Evolutionary conservation across 1,140 invertebrate species (phyloP).

Genomic region (Eciton burchellii): DNA sequence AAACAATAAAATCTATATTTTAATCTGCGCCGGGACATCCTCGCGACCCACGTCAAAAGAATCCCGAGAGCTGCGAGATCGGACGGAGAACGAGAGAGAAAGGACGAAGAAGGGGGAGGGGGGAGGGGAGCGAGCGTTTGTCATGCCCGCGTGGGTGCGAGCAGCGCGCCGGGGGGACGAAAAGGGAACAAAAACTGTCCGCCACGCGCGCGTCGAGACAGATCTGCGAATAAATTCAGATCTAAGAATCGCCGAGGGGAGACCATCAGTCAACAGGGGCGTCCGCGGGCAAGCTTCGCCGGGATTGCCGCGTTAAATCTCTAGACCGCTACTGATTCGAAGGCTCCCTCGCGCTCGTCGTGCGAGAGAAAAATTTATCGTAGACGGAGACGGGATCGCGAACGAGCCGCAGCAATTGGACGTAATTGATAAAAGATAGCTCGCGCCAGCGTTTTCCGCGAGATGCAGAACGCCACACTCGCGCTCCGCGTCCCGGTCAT

Average conservation of each 20-base stretch:
- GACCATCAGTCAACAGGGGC: slow-evolving; percentile 6
- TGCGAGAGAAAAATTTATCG: slow-evolving; percentile 36
- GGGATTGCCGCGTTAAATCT: not conserved
- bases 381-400: not conserved
- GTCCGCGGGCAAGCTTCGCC: no score
- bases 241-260: not conserved
- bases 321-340: no score
- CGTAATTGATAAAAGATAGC: slow-evolving; percentile 37
- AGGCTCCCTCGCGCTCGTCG: not conserved
- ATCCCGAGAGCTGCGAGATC: slow-evolving; percentile 66
- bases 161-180: slow-evolving; percentile 31
- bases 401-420: slow-evolving; percentile 2
- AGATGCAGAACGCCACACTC: slow-evolving; percentile 35
- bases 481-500: slow-evolving; percentile 40
- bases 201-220: not conserved
- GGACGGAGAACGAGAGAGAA: slow-evolving; percentile 54
- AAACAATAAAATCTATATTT: slow-evolving; percentile 85
- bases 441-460: not conserved
- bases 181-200: slow-evolving; percentile 6
- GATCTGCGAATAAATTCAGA: slow-evolving; percentile 38
- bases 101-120: slow-evolving; percentile 38
- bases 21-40: slow-evolving; percentile 78
- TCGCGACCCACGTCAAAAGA: slow-evolving; percentile 65
- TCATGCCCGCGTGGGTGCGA: slow-evolving; percentile 73
- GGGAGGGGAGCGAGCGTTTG: slow-evolving; percentile 75